phyloP scores from a whole-genome alignment of 2,797 vertebrate genomes.

The Rhabdophis nuchalis region DNA sequence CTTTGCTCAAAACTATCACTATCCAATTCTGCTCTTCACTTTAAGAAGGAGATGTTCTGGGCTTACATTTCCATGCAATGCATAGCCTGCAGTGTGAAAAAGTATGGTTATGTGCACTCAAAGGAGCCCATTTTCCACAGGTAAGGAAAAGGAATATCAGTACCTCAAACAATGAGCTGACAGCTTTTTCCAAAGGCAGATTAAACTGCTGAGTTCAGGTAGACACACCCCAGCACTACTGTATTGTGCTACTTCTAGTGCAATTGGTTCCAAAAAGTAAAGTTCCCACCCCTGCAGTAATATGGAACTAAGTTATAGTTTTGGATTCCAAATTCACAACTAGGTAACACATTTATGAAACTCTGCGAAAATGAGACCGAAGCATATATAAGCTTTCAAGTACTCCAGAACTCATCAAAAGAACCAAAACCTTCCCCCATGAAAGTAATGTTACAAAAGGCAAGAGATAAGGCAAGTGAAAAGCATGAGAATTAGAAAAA shows the following conservation, averaged over 20 bases:
- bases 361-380: not conserved
- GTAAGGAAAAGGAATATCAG: not conserved
- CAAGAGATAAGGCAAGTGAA: not conserved
- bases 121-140: not conserved
- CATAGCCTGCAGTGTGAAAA: not conserved
- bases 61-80: not conserved
- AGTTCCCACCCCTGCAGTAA: not conserved
- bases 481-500: not conserved
- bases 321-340: not conserved
- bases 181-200: not conserved
- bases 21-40: not conserved
- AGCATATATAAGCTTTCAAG: not conserved
- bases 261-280: not conserved
- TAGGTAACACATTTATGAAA: not conserved
- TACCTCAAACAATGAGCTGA: not conserved
- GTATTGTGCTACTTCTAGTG: not conserved
- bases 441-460: not conserved
- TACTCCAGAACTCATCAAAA: not conserved
- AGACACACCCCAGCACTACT: not conserved
- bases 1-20: not conserved
- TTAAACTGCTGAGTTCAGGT: not conserved
- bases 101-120: not conserved
- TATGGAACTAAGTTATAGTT: not conserved
- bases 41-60: not conserved
- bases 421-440: not conserved